Evolutionary conservation across 1,140 invertebrate species (phyloP).

Genomic region (Drosophila kepulauana): DNA sequence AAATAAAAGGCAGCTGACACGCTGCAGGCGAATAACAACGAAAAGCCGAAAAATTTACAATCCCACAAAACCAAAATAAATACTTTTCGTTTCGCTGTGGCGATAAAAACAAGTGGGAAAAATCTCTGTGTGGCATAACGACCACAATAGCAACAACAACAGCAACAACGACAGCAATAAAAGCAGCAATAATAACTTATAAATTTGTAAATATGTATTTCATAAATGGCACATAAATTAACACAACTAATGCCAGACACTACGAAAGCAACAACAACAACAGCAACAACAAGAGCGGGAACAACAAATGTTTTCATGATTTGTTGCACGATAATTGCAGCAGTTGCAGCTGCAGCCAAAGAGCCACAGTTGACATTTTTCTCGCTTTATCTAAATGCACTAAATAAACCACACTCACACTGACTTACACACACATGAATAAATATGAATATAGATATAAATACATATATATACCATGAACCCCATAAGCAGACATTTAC

Average conservation of each 20-base stretch:
- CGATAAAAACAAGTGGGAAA: slow-evolving; percentile 55
- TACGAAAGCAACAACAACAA: slow-evolving; percentile 27
- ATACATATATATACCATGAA: slow-evolving; percentile 36
- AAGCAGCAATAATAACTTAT: slow-evolving; percentile 66
- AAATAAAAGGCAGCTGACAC: slow-evolving; percentile 69
- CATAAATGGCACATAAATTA: slow-evolving; percentile 81
- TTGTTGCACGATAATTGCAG: slow-evolving; percentile 79
- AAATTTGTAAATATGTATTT: slow-evolving; percentile 83
- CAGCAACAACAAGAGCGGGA: slow-evolving; percentile 28
- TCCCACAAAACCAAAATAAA: slow-evolving; percentile 53
- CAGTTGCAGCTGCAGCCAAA: slow-evolving; percentile 60
- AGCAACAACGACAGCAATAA: slow-evolving; percentile 7
- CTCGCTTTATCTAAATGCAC: slow-evolving; percentile 78
- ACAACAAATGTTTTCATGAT: slow-evolving; percentile 64
- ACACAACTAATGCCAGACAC: slow-evolving; percentile 76
- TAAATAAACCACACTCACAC: slow-evolving; percentile 63
- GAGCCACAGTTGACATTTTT: slow-evolving; percentile 71
- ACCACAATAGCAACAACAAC: slow-evolving; percentile 27
- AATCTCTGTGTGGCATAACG: slow-evolving; percentile 39
- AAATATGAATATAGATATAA: not conserved
- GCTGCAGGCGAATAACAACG: slow-evolving; percentile 52
- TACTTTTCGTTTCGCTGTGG: slow-evolving; percentile 15
- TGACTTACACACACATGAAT: slow-evolving; percentile 4
- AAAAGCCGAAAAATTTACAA: slow-evolving; percentile 38
- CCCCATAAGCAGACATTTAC: slow-evolving; percentile 64